phyloP scores from a whole-genome alignment of 2,888 invertebrate species.

The Amblyteles armatorius region DNA sequence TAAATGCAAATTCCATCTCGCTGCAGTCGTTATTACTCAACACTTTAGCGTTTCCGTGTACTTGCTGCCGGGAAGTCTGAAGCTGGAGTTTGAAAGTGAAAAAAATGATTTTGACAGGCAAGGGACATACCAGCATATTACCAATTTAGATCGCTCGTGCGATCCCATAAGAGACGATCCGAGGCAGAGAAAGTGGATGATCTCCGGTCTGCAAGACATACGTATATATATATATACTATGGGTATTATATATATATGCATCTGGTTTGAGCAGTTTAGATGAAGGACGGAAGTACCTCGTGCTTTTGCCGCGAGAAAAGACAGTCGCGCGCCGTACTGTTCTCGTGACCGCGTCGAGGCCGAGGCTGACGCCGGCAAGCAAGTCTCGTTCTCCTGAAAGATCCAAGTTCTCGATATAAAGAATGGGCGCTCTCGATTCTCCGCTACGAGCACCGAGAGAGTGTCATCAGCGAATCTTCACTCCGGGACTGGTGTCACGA shows the following conservation, averaged over 20 bases:
- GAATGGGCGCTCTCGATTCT: constrained; percentile 11
- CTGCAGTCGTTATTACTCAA: neutral
- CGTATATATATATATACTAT: neutral
- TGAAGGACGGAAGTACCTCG: constrained; percentile 53
- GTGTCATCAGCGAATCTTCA: constrained; percentile 21
- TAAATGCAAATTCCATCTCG: neutral
- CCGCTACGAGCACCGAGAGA: constrained; percentile 15
- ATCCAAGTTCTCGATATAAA: constrained; percentile 26
- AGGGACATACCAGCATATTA: constrained; percentile 11
- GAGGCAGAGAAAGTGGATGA: constrained; percentile 55
- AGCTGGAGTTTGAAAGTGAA: neutral
- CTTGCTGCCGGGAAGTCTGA: neutral
- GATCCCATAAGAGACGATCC: constrained; percentile 13
- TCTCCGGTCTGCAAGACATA: constrained; percentile 17
- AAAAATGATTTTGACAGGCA: constrained; percentile 13
- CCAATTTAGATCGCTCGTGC: constrained; percentile 32
- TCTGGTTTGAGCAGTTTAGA: constrained; percentile 1
- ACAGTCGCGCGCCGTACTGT: constrained; percentile 17
- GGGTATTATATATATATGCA: neutral
- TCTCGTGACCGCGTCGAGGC: constrained; percentile 49
- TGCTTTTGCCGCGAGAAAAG: constrained; percentile 21
- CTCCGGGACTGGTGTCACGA: neutral
- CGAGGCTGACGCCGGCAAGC: constrained; percentile 35
- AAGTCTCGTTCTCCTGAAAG: constrained; percentile 56
- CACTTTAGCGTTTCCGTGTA: neutral